Percentiles rank a stretch among this genome's conserved stretches.
These are phyloP conservation scores for Pseudomyrmex cubaensis DNA, from an alignment of 1,140 invertebrate genomes.

Conservation along the genomic window DNA sequence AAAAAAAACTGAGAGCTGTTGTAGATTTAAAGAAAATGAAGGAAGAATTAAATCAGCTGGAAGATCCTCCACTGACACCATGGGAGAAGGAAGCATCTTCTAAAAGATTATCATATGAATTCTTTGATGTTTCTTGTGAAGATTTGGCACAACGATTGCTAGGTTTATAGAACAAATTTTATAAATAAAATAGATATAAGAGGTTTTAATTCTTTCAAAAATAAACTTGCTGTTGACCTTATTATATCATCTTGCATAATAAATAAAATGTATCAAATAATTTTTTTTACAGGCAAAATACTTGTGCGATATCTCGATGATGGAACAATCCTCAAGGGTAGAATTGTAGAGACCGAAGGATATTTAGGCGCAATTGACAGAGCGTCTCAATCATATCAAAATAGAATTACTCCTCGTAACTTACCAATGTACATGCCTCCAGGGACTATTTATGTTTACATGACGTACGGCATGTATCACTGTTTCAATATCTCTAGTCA, in stretches of 20 bases:
- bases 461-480: slow-evolving; percentile 93
- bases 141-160: slow-evolving; percentile 87
- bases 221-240: too few species aligned
- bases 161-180: slow-evolving; percentile 80
- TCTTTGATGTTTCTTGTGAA: slow-evolving; percentile 83
- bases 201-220: neutral
- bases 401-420: slow-evolving; percentile 89
- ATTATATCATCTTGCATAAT: slow-evolving; percentile 2
- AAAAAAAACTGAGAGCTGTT: slow-evolving; percentile 63
- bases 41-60: slow-evolving; percentile 78
- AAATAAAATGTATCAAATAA: neutral
- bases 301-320: slow-evolving; percentile 87
- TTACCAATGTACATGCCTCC: slow-evolving; percentile 92
- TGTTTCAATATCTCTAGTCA: slow-evolving; percentile 93
- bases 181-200: neutral
- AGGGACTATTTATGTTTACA: slow-evolving; percentile 93
- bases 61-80: slow-evolving; percentile 78
- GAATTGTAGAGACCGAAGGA: slow-evolving; percentile 93
- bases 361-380: slow-evolving; percentile 91
- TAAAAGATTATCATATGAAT: slow-evolving; percentile 76
- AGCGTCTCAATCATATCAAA: slow-evolving; percentile 90
- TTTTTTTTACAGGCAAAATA: slow-evolving; percentile 84
- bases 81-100: slow-evolving; percentile 77
- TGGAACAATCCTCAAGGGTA: slow-evolving; percentile 86
- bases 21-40: slow-evolving; percentile 77